Base-by-base conservation (phyloP, 2,797 vertebrate genomes). In the Danio jaintianensis region DNA sequence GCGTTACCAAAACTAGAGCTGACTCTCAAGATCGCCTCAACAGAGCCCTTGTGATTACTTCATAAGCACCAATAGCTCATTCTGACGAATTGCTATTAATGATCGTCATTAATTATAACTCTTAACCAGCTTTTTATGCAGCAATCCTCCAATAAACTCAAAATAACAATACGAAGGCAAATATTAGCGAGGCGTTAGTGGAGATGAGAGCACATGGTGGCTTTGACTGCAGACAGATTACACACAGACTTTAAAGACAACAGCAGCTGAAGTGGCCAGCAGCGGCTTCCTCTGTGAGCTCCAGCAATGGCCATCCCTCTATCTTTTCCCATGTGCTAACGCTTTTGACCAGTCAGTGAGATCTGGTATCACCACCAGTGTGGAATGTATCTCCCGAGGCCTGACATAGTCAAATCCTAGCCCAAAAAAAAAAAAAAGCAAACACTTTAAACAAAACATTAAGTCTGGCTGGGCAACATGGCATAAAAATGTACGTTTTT, bases 271-370 rank as follows among this genome's bases (percentile, higher is more conserved):
- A 75, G 62, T 47, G 83, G 72, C 77, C 87, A 88, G 83, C 89
- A 61, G 70, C 13, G 74, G 73, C 73, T 83, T 78, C 67, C 68
- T 79, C 58, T 50, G 18, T 55, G 77, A 76, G 72, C 78, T 77
- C 69, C 74, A 71, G 42, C 29, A 62, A 36, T 82, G 45, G 69
- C 47, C 58, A 77, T 79, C 61, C 47, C 81, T 69, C 82, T 88
- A 90, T 88, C 90, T 89, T 79, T 74, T 82, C 81, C 69, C 80
- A 74, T 82, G 87, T 87, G 87, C 86, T 90, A 90, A 91, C 86
- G 75, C 22, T 81, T 90, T 88, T 87, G 68, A 80, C 66, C 67
- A 86, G 88, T 86, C 83, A 90, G 81, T 79, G 81, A 84, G 82
- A 72, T 84, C 85, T 80, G 45, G 66, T 84, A 68, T 29, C 64